Evolutionary conservation across 2,888 invertebrate species (phyloP), one percentile per base, ranked within the genome.

Genomic region (Thyatira batis): DNA sequence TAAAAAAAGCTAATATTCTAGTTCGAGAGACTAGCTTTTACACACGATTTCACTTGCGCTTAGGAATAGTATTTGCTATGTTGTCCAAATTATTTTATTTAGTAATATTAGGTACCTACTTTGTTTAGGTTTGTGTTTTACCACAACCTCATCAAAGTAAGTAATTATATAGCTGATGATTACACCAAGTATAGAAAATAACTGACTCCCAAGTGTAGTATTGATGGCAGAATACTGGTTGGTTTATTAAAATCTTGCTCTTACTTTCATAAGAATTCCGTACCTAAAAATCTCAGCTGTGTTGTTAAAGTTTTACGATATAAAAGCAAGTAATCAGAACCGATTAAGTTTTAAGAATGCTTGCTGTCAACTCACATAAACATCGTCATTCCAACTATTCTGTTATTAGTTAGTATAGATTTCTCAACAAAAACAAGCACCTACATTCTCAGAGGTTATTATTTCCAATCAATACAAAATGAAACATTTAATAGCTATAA

Each of bases 401-500:
- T 17, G 17, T 27, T 17, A 27, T 27, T 20, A 48, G 28, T 27
- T 46, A 48, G 48, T 46, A 17, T 46, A 28, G 28, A 48, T 27
- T 48, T 28, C 48, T 48, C 27, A 17, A 20, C 21, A 48, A 48
- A 48, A 48, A 48, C 48, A 13, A 13, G 25, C 11, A 46, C 6
- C 45, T 9, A 25, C 45, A 46, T 48, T 48, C 17, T 27, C 27
- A 48, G 11, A 20, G 17, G 27, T 10, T 20, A 27, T 73, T 73
- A 80, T 68, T 73, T 65, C 72, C 66, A 67, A 69, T 71, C 70
- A 73, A 69, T 63, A 62, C 67, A 71, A 73, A 71, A 76, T 77
- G 65, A 72, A 81, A 82, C 82, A 84, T 83, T 78, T 76, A n/a
- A 80, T 76, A 63, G 73, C 69, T 76, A 79, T 65, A 76, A 79